Base-by-base conservation (phyloP, 2,113 vertebrate genomes). In the Macaca nemestrina region DNA sequence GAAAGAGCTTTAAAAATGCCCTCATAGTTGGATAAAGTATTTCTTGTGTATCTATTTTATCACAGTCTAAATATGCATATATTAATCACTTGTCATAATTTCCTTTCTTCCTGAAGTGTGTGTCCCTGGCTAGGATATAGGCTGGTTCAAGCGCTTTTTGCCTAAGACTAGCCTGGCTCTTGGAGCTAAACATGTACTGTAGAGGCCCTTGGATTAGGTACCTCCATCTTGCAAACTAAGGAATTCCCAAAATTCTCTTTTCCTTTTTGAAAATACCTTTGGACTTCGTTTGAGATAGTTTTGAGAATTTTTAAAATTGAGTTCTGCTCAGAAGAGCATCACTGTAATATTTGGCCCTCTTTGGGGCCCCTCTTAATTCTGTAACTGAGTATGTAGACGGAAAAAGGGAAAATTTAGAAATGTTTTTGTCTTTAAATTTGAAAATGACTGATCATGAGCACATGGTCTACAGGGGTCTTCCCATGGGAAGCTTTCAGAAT, bases 351-450 rank as follows among this genome's bases (percentile, higher is more conserved):
- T 22, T 88, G 76, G 30, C 32, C 18, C 22, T 80, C 50, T 78
- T 90, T 81, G 55, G 72, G 30, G 40, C 75, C 22, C 1, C 27
- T 97, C 73, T 94, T 22, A 30, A 18, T 87, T 73, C 79, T 89
- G 40, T 52, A 55, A 83, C 55, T 90, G 38, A 22, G 23, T n/a
- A 20, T 38, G 25, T 38, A 45, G 57, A 82, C 32, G 78, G 89
- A 85, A 70, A 32, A 0, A 13, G n/a, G 45, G 57, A 89, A 35
- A 90, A 80, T 43, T 90, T 38, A 67, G 79, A 83, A 57, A 79
- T 43, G 17, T 17, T 90, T 98, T 96, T 80, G 35, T 84, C 55
- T 88, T 84, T 87, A 95, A 92, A 97, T 95, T 55, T 85, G 83
- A 97, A 97, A 95, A 96, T 76, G 80, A 79, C 73, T 70, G 92